These are phyloP conservation scores for Harpagus bidentatus DNA, from an alignment of 2,113 vertebrate genomes.

Conservation along the genomic window DNA sequence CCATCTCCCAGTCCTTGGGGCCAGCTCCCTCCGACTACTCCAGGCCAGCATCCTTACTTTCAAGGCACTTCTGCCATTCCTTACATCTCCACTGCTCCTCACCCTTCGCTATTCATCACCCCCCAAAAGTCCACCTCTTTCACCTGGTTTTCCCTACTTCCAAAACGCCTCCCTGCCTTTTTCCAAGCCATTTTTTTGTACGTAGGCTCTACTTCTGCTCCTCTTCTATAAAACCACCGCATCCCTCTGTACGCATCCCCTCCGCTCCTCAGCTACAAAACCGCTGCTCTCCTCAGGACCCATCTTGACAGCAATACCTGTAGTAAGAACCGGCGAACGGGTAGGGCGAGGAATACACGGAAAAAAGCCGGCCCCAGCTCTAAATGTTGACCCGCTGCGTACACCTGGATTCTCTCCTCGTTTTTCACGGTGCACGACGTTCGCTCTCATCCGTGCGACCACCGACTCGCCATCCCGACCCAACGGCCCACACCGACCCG, in stretches of 20 bases:
- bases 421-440: not conserved
- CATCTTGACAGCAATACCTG: not conserved
- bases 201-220: not conserved
- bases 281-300: not conserved
- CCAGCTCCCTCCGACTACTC: not conserved
- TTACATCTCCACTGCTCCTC: not conserved
- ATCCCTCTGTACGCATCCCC: not conserved
- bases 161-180: not conserved
- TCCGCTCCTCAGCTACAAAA: not conserved
- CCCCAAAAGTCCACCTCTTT: not conserved
- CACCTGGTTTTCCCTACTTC: not conserved
- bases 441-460: not conserved
- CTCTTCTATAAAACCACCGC: not conserved
- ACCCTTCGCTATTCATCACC: not conserved
- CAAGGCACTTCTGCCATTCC: not conserved
- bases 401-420: not conserved
- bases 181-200: not conserved
- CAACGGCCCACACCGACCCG: not conserved
- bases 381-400: not conserved
- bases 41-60: not conserved
- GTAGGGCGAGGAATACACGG: accelerated
- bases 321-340: accelerated
- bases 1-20: not conserved
- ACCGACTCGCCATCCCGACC: not conserved
- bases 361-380: not conserved